Percentiles rank a stretch among this genome's conserved stretches.
These are phyloP conservation scores for Sycophaga agraensis DNA, from an alignment of 1,140 invertebrate species.

Conservation along the genomic window DNA sequence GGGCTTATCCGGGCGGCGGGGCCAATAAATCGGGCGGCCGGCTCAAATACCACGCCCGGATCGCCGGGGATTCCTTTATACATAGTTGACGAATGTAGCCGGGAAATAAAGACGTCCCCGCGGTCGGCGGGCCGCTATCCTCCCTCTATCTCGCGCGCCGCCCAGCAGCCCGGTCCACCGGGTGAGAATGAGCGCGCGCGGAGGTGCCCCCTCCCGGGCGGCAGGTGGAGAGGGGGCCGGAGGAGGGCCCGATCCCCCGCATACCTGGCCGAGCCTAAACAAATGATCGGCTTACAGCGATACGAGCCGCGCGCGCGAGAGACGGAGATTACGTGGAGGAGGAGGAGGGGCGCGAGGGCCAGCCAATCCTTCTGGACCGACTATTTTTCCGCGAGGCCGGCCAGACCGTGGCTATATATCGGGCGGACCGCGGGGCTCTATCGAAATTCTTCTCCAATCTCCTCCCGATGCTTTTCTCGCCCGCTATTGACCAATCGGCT, in stretches of 20 bases:
- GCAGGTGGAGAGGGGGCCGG: slow-evolving; percentile 8
- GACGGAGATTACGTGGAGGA: not conserved
- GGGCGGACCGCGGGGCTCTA: too few relatives aligned
- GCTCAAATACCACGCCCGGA: slow-evolving; percentile 21
- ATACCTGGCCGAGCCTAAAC: slow-evolving; percentile 22
- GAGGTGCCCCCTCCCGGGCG: not conserved
- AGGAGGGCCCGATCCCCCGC: too few relatives aligned
- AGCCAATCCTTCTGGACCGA: too few relatives aligned
- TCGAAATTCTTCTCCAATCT: too few relatives aligned
- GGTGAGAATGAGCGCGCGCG: not conserved
- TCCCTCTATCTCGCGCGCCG: not conserved
- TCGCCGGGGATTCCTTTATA: slow-evolving; percentile 20
- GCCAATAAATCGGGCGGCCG: slow-evolving; percentile 21
- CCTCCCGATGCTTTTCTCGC: too few relatives aligned
- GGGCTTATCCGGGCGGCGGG: slow-evolving; percentile 10
- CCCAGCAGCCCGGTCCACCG: slow-evolving; percentile 16
- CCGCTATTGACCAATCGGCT: too few relatives aligned
- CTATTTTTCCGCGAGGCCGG: too few relatives aligned
- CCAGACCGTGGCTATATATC: too few relatives aligned
- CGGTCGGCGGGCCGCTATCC: not conserved
- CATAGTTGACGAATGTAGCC: slow-evolving; percentile 23
- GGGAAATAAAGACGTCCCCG: slow-evolving; percentile 22
- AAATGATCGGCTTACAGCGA: slow-evolving; percentile 27
- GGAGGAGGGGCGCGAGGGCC: not conserved
- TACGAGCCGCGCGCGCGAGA: not conserved